A percentile compares a stretch with the other conserved stretches of the same genome.
These are phyloP conservation scores for Paracanthobrama guichenoti DNA, from an alignment of 2,113 vertebrate species.

Conservation along the genomic window DNA sequence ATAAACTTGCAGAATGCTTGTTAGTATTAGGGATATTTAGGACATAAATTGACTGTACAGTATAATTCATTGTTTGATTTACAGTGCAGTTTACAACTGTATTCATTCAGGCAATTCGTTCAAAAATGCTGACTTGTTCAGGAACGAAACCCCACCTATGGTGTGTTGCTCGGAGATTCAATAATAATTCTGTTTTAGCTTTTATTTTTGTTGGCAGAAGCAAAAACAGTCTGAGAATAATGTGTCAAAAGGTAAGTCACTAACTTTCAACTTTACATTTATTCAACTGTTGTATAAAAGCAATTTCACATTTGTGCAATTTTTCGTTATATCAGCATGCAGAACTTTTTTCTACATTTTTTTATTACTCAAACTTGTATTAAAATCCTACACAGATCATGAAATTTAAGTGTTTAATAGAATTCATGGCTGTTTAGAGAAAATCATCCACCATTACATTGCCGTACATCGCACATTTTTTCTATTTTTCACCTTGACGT, in stretches of 20 bases:
- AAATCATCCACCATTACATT: background rate
- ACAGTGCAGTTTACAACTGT: background rate
- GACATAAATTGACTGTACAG: background rate
- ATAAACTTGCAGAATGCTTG: conserved; percentile 2
- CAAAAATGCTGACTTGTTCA: background rate
- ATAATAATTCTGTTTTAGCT: background rate
- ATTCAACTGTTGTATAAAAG: background rate
- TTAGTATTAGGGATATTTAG: background rate
- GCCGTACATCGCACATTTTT: background rate
- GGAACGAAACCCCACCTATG: background rate
- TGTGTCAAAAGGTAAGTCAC: background rate
- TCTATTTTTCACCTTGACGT: conserved; percentile 2
- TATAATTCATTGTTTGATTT: background rate
- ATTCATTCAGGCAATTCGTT: background rate
- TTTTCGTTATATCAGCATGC: too few species aligned
- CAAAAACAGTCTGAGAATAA: background rate
- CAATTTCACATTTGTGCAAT: background rate
- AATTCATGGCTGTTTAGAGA: background rate
- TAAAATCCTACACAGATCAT: background rate
- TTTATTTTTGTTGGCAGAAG: background rate
- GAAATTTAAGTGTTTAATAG: background rate
- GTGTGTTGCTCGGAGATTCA: background rate
- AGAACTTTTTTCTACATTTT: background rate
- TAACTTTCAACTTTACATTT: too few species aligned
- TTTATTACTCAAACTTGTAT: background rate